A percentile compares a stretch with the other conserved stretches of the same genome.
Evolutionary conservation across 1,140 invertebrate genomes (phyloP).

Genomic region (Magallana angulata): DNA sequence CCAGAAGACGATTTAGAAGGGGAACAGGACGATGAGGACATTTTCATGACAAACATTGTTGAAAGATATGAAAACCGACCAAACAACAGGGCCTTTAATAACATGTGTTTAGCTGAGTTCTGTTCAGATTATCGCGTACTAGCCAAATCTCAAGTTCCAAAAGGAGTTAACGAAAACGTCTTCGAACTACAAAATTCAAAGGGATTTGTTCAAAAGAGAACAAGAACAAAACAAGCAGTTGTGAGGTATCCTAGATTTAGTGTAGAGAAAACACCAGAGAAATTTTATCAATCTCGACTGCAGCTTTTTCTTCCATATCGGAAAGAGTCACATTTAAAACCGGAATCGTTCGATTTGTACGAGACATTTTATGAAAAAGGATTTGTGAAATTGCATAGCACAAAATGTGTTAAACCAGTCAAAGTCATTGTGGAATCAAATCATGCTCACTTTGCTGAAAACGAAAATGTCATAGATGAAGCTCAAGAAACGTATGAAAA

Average conservation of each 20-base stretch:
- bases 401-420: background rate
- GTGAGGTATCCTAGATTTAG: too few species aligned
- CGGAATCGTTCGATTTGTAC: background rate
- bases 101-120: slow-evolving; percentile 45
- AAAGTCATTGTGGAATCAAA: too few species aligned
- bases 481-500: background rate
- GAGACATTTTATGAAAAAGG: slow-evolving; percentile 52
- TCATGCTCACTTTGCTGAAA: background rate
- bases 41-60: background rate
- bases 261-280: too few species aligned
- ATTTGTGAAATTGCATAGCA: slow-evolving; percentile 19
- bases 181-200: background rate
- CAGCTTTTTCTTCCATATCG: too few species aligned
- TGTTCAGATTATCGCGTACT: slow-evolving; percentile 52
- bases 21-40: background rate
- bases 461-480: slow-evolving; percentile 8
- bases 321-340: too few species aligned
- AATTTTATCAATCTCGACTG: too few species aligned
- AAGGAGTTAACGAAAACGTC: slow-evolving; percentile 21
- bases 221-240: background rate
- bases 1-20: background rate
- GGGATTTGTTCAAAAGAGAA: slow-evolving; percentile 49
- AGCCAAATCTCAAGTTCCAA: slow-evolving; percentile 29
- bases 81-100: background rate
- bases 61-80: slow-evolving; percentile 41